A percentile compares a stretch with the other conserved stretches of the same genome.
Evolutionary conservation across 2,888 invertebrate genomes (phyloP).

Genomic region (Augochlorella aurata): DNA sequence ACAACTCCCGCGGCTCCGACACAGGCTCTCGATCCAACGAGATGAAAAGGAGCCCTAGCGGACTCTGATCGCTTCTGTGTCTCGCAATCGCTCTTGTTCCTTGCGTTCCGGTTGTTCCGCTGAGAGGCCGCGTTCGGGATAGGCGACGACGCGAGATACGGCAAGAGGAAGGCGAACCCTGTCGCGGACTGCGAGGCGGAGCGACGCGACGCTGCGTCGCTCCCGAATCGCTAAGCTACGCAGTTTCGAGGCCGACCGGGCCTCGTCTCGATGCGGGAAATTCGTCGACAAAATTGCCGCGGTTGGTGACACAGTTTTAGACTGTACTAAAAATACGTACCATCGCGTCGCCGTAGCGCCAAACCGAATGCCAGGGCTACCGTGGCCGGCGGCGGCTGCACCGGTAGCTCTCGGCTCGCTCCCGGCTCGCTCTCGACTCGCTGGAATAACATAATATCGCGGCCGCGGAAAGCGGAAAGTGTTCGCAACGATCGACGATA

Average conservation of each 20-base stretch:
- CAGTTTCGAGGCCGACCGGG: neutral
- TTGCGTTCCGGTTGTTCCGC: no score
- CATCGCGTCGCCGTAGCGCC: slow-evolving; percentile 14
- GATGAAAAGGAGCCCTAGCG: no score
- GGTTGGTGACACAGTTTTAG: slow-evolving; percentile 64
- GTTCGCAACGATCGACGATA: neutral
- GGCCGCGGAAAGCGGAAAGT: no score
- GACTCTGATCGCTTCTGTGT: no score
- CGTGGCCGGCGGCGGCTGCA: no score
- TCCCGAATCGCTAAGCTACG: neutral
- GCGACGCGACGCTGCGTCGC: neutral
- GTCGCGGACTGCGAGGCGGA: neutral
- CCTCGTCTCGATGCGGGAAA: slow-evolving; percentile 18
- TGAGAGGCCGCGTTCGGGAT: no score
- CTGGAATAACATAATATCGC: neutral
- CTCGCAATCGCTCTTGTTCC: no score
- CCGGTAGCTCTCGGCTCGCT: neutral
- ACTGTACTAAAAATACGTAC: slow-evolving; percentile 71
- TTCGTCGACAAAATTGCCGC: slow-evolving; percentile 33
- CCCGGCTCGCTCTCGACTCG: neutral
- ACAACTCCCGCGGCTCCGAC: neutral
- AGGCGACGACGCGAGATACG: no score
- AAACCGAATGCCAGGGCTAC: neutral
- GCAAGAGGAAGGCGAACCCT: no score
- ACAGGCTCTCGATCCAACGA: neutral